Evolutionary conservation across 1,140 invertebrate species (phyloP).

Genomic region (Lordiphosa stackelbergi): DNA sequence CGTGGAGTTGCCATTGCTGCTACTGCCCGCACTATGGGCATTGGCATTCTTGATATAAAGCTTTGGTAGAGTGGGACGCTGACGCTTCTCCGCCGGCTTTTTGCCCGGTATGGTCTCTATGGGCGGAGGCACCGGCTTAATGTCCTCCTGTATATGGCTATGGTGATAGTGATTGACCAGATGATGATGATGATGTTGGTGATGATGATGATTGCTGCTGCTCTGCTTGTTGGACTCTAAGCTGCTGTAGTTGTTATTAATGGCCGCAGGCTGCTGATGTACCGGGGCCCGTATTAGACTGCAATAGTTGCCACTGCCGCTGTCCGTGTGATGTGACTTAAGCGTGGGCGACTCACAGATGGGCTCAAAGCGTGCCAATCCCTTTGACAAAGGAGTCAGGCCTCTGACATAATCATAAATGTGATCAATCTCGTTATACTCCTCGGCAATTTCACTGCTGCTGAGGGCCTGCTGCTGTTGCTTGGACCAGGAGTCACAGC

Average conservation of each 20-base stretch:
- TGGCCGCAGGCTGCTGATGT: conserved; percentile 48
- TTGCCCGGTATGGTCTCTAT: conserved; percentile 94
- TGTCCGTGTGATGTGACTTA: conserved; percentile 73
- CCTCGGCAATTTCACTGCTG: conserved; percentile 82
- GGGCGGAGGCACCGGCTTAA: conserved; percentile 90
- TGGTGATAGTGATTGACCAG: conserved; percentile 77
- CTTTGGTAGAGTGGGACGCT: conserved; percentile 82
- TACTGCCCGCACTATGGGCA: conserved; percentile 61
- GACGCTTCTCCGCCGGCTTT: conserved; percentile 81
- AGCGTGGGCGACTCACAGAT: conserved; percentile 77
- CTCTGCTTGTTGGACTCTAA: conserved; percentile 72
- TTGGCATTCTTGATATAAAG: conserved; percentile 86
- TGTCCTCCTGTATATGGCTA: conserved; percentile 79
- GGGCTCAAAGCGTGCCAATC: conserved; percentile 80
- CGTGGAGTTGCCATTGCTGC: conserved; percentile 70
- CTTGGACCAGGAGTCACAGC: conserved; percentile 80
- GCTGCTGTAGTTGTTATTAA: conserved; percentile 70
- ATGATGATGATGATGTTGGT: conserved; percentile 76
- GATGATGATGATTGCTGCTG: conserved; percentile 57
- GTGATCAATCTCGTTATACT: conserved; percentile 97
- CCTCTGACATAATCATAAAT: conserved; percentile 97
- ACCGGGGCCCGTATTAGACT: conserved; percentile 63
- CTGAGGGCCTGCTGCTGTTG: conserved; percentile 61
- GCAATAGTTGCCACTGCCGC: conserved; percentile 74
- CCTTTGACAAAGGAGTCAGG: conserved; percentile 91